These are phyloP conservation scores for Prolemur simus DNA, from an alignment of 2,113 vertebrate genomes.

Conservation along the genomic window DNA sequence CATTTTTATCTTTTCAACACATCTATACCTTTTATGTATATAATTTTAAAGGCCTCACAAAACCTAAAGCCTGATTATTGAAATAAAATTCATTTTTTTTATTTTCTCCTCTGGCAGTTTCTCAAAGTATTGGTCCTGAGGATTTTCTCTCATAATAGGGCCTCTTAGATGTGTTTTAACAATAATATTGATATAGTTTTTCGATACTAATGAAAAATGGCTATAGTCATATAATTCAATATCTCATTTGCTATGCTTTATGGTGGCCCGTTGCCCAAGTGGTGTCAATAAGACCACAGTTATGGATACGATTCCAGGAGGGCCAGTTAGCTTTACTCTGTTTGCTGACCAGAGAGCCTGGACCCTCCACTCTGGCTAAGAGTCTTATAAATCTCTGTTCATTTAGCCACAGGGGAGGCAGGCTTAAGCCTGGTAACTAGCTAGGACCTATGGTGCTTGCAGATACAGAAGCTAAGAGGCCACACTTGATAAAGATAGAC, in stretches of 20 bases:
- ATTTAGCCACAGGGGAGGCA: neutral
- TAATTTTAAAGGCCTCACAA: neutral
- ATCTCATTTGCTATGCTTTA: neutral
- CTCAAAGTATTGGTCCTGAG: neutral
- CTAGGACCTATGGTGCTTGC: neutral
- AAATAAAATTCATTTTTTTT: constrained; percentile 30
- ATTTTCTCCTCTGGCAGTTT: neutral
- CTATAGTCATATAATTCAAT: neutral
- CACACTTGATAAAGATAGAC: neutral
- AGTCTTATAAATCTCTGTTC: constrained; percentile 13
- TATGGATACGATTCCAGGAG: neutral
- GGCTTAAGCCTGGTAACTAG: neutral
- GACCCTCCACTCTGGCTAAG: neutral
- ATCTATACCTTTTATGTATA: neutral
- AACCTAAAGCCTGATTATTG: neutral
- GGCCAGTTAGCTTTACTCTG: neutral
- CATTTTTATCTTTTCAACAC: neutral
- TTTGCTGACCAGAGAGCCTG: constrained; percentile 27
- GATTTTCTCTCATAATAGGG: neutral
- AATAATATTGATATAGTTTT: neutral
- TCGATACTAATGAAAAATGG: neutral
- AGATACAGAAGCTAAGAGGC: neutral
- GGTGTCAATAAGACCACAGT: neutral
- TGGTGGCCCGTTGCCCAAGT: neutral
- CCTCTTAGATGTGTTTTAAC: neutral